Conservation (phyloP, 2,797 vertebrate genomes). For the Paratrypauchen microcephalus region DNA sequence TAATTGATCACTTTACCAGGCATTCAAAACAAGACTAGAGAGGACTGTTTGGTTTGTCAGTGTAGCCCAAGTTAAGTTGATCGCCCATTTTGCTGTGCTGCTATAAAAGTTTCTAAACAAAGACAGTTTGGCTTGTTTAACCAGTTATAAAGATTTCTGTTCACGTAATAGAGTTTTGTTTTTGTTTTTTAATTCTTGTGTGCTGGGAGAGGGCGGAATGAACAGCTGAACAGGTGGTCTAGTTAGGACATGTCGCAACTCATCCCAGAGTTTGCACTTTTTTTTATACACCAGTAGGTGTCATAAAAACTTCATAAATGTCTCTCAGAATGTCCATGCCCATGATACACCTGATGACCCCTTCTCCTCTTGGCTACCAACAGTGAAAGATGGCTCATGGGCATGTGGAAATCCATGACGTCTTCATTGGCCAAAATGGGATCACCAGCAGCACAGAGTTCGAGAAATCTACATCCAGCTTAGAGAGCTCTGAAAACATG, state of each 20-base stretch:
- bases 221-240: neutral
- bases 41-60: neutral
- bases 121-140: neutral
- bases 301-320: neutral
- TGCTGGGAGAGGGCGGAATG: neutral
- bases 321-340: neutral
- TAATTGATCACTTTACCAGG: neutral
- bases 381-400: conserved; percentile 63
- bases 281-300: neutral
- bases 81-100: neutral
- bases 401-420: conserved; percentile 36
- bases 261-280: neutral
- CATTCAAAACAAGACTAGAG: neutral
- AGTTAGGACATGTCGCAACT: neutral
- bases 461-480: neutral
- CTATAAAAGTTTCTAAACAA: neutral
- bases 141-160: neutral
- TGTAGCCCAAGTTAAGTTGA: neutral
- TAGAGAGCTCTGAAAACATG: conserved; percentile 30
- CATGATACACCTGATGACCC: no score
- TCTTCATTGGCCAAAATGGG: neutral
- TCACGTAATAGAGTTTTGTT: neutral
- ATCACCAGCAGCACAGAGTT: neutral
- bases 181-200: neutral
- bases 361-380: neutral